These are phyloP conservation scores for Centropristis striata DNA, from an alignment of 2,113 vertebrate species.

Conservation along the genomic window DNA sequence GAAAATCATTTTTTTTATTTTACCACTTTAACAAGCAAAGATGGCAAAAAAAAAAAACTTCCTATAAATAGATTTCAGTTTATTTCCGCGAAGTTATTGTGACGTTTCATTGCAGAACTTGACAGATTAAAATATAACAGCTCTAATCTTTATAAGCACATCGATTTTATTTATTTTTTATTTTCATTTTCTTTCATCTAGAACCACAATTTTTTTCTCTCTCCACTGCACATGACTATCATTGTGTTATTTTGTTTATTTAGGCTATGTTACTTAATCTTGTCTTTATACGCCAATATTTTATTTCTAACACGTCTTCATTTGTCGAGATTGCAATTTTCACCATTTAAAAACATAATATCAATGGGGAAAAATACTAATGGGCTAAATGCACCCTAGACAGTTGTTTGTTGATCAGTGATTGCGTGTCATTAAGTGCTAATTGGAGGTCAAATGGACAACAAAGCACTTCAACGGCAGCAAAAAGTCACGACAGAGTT, in stretches of 20 bases:
- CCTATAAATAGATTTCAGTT: neutral
- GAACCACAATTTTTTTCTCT: too few species aligned
- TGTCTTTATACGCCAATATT: neutral
- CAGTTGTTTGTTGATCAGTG: neutral
- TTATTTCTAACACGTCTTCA: too few species aligned
- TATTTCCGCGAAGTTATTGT: neutral
- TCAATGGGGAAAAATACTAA: neutral
- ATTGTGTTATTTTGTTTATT: neutral
- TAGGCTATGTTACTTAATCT: too few species aligned
- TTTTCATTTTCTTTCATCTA: neutral
- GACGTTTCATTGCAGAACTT: neutral
- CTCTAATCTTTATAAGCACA: neutral
- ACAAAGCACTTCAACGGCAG: conserved; percentile 45
- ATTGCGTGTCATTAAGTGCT: conserved; percentile 38
- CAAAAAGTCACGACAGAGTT: conserved; percentile 56
- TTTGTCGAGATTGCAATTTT: neutral
- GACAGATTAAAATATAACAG: neutral
- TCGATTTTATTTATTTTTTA: neutral
- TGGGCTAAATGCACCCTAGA: neutral
- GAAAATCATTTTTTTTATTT: neutral
- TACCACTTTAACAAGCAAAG: neutral
- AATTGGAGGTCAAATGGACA: conserved; percentile 57
- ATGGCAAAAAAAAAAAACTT: too few species aligned
- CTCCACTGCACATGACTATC: too few species aligned
- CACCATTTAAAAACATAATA: neutral